Base-by-base conservation (phyloP, 2,888 invertebrate genomes). In the Halictus quadricinctus region DNA sequence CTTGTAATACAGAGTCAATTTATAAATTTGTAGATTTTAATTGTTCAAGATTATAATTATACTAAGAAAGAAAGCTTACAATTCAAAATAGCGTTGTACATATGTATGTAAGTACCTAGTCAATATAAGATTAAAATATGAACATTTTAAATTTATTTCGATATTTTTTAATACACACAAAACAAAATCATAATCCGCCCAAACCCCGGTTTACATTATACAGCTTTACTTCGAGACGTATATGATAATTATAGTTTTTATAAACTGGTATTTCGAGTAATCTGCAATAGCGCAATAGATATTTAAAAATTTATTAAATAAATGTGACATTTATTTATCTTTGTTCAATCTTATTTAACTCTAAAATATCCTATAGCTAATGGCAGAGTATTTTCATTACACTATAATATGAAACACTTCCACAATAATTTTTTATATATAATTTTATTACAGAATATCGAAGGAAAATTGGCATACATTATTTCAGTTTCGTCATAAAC, bases 1-100 rank as follows among this genome's bases (percentile, higher is more conserved):
- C 87, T 87, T 84, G 72, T 79, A 86, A 86, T 87, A 87, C 87
- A 87, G 87, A 86, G 84, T 78, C 60, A 83, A 41, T 64, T 29
- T 7, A 4, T 58, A 18, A 58, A 15, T 82, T 43, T 7, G 78
- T 78, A 70, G 10, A 60, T n/a, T 41, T 36, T 3, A 74, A 18
- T 64, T 74, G 46, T 15, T 48, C 48, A 36, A 50, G 15, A 77
- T 36, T 66, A 36, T n/a, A 58, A 41, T 54, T 69, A 12, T 41
- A 36, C 15, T 79, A 18, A 29, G 25, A 66, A 15, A 74, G 13
- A 54, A 75, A 50, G 13, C 66, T 25, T 50, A 25, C 69, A 50
- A 43, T 54, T 66, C 36, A 10, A 74, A 60, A 72, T 76, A 41
- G 3, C n/a, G n/a, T 70, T 25, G 54, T 6, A 25, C n/a, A 72